Conservation (phyloP, 2,113 vertebrate genomes). For the Lagopus muta region DNA sequence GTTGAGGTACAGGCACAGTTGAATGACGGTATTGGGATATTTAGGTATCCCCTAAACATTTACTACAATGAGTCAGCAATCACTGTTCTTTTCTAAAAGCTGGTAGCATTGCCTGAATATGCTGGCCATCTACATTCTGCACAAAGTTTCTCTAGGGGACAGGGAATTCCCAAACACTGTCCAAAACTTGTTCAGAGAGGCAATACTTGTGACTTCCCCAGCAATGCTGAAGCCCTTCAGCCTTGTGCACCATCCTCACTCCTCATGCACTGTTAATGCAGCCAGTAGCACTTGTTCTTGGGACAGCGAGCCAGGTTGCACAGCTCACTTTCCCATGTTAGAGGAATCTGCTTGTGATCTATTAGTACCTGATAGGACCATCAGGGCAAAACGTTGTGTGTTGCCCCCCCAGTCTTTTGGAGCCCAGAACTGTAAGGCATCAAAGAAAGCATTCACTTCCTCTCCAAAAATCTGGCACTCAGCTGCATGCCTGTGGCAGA, state of each 20-base stretch:
- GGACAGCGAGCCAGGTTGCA: neutral
- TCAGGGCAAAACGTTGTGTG: neutral
- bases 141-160: neutral
- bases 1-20: neutral
- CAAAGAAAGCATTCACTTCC: neutral
- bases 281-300: accelerated
- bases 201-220: accelerated
- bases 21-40: neutral
- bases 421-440: neutral
- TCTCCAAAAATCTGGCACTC: neutral
- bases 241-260: accelerated
- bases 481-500: neutral
- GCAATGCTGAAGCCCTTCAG: neutral
- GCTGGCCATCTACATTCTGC: neutral
- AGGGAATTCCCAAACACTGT: neutral
- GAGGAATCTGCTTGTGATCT: neutral
- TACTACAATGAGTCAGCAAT: neutral
- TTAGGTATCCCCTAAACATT: too few relatives aligned
- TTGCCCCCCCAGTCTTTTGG: neutral
- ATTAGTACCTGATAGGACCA: neutral
- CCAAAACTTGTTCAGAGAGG: neutral
- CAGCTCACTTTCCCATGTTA: accelerated
- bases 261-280: neutral
- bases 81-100: neutral
- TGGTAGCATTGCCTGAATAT: neutral